Base-by-base conservation (phyloP, 2,888 invertebrate genomes). In the Zhengitettix transpicula region DNA sequence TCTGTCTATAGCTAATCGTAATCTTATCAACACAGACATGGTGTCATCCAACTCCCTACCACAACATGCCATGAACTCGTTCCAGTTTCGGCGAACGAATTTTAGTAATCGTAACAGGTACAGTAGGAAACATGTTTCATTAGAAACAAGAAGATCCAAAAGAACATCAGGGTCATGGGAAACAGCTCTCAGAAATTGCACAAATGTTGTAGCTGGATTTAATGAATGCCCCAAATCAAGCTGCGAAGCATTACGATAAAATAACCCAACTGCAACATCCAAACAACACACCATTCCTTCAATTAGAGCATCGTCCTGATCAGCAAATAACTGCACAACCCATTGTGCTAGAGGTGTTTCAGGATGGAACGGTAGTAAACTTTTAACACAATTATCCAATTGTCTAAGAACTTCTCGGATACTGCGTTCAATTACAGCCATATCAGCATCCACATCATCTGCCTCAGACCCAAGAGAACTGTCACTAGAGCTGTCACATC, bases 281-380 rank as follows among this genome's bases (percentile, higher is more conserved):
- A 93, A 73, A 47, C 89, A 89, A 71, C 92, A 92, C 10, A 93
- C 88, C 91, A 93, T 91, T 5, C 90, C 87, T 75, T 93, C 93
- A 61, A 93, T 88, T 66, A 93, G 75, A 68, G 89, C 89, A 73
- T 93, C 93, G 69, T 93, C 92, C 71, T 93, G 92, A 73, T 93
- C 91, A 67, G 87, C 87, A 69, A 93, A 92, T 60, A 93, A 75
- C 71, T 89, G 88, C 61, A 92, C 87, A 57, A 93, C 79, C 79
- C 92, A 88, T 74, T 91, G 90, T 1, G 90, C 89, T 65, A 92
- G 83, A 17, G 88, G 85, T 64, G 89, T 88, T 71, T 90, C 89
- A 0, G 92, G 92, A 73, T 91, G 89, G 70, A 88, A 92, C 64
- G 90, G 88, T 65, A 90, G 75, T 60, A 85, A 80, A 63, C 83